Evolutionary conservation across 2,113 vertebrate genomes (phyloP), one percentile per base, ranked within the genome.

Genomic region (Galeopterus variegatus): DNA sequence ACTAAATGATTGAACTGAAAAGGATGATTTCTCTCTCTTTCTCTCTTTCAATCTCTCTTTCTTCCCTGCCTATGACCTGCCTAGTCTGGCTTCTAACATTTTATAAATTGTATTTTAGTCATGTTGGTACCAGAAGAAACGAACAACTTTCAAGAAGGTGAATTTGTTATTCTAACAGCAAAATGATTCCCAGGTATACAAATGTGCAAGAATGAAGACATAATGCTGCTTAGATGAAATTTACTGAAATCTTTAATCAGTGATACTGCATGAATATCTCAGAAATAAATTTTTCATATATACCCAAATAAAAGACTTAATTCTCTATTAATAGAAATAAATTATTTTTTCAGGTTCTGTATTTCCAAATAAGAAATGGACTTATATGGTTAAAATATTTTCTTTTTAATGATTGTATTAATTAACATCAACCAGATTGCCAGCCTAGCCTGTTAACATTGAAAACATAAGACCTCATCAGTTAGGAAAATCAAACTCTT

Each of bases 11-110:
- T 18, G 24, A 86, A 64, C 8, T n/a, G 6, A 62, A 90, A 89
- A 52, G 0, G 36, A 54, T 2, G 9, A 1, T 17, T 45, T 83
- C 80, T 80, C 5, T 12, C 23, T 28, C 73, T 33, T 7, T 26
- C 15, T 8, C 33, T 24, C 28, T 13, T 33, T 56, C 17, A 11
- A 3, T 56, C 17, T 15, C 54, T 56, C 54, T 50, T 64, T 9
- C 23, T 24, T 4, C 6, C 18, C 8, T n/a, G 0, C 6, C 15
- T 24, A 0, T n/a, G 18, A 4, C 12, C 67, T 67, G 13, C 24
- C 24, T 50, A 28, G 33, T 6, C 2, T 5, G 6, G 45, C 19
- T 69, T 11, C 2, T 8, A 65, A 33, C 14, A 36, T 67, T 28
- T 54, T 79, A 7, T 26, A 60, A 26, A 12, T 36, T 67, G 18